Evolutionary conservation across 53 echinoderm and acorn worm species (phyloP).

Genomic region (Stichopus horrens): DNA sequence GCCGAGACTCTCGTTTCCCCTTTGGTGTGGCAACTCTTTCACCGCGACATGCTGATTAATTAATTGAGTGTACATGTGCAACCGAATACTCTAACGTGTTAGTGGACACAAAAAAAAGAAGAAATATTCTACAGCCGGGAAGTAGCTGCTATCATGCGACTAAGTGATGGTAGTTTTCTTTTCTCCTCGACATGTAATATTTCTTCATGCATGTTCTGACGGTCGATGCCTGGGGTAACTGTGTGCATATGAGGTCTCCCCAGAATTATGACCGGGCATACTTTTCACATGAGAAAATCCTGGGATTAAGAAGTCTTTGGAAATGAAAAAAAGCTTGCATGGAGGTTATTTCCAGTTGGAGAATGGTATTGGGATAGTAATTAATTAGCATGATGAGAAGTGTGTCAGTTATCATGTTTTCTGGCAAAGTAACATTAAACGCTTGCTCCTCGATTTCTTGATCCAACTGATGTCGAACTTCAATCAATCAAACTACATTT

Average conservation of each 20-base stretch:
- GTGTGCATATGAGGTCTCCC: background rate
- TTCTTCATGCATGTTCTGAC: background rate
- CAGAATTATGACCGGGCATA: background rate
- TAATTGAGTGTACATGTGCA: background rate
- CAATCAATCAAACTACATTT: too few relatives aligned
- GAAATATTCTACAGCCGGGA: too few relatives aligned
- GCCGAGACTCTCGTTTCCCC: conserved; percentile 4
- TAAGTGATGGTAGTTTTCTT: too few relatives aligned
- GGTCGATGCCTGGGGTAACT: background rate
- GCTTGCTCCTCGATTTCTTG: too few relatives aligned
- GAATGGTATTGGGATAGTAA: background rate
- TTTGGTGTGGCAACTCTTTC: background rate
- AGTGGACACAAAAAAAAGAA: too few relatives aligned
- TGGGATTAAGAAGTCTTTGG: background rate
- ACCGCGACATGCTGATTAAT: background rate
- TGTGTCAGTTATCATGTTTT: background rate
- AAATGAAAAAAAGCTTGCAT: background rate
- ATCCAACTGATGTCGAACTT: too few relatives aligned
- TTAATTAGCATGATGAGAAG: background rate
- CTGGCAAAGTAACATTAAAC: too few relatives aligned
- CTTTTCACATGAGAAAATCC: background rate
- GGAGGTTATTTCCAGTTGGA: background rate
- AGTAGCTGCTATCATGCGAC: too few relatives aligned
- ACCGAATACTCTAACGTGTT: background rate
- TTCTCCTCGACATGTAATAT: background rate